Evolutionary conservation across 1,140 invertebrate species (phyloP).

Genomic region (Diuraphis noxia): DNA sequence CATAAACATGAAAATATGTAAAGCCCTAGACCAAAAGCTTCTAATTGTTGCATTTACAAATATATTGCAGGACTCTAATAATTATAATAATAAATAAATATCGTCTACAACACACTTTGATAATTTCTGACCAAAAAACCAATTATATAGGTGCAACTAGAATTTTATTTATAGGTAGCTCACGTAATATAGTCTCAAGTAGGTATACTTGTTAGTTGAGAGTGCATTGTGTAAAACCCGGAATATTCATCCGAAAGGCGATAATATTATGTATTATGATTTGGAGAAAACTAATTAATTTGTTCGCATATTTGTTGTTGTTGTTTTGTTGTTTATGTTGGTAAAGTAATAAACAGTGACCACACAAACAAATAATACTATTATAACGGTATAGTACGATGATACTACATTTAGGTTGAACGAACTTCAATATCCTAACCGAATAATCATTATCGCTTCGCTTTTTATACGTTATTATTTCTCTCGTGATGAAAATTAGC

Average conservation of each 20-base stretch:
- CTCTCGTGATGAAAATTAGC: background rate
- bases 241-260: background rate
- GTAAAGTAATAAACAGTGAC: background rate
- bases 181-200: too few relatives aligned
- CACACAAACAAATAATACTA: background rate
- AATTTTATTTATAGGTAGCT: too few relatives aligned
- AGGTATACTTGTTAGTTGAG: too few relatives aligned
- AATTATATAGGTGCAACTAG: background rate
- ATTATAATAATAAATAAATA: too few relatives aligned
- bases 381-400: background rate
- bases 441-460: slow-evolving; percentile 21
- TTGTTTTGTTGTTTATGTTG: background rate
- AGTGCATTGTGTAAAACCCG: background rate
- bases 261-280: background rate
- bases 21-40: background rate
- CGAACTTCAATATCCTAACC: slow-evolving; percentile 41
- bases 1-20: background rate
- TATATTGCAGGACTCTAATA: background rate
- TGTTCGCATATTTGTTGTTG: background rate
- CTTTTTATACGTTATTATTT: background rate
- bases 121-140: background rate
- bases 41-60: background rate
- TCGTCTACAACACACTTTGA: background rate
- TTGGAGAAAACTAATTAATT: slow-evolving; percentile 10
- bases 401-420: slow-evolving; percentile 26